These are phyloP conservation scores for Bursaphelenchus mucronatus DNA, from an alignment of 1,140 invertebrate genomes.

Conservation along the genomic window DNA sequence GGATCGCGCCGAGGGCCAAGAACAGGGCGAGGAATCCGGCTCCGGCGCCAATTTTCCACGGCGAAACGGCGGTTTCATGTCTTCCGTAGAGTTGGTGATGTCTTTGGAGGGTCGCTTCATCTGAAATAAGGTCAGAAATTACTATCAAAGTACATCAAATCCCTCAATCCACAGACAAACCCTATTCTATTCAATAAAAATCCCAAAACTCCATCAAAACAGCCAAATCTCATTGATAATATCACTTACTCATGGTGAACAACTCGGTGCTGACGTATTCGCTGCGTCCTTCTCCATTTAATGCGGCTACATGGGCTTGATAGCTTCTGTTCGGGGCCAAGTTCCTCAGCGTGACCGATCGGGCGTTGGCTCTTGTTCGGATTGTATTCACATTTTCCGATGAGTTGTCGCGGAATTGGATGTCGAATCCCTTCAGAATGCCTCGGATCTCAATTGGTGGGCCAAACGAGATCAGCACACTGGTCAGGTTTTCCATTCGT, in stretches of 20 bases:
- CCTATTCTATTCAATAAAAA: too few relatives aligned
- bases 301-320: conserved; percentile 32
- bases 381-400: conserved; percentile 36
- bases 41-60: too few relatives aligned
- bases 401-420: conserved; percentile 38
- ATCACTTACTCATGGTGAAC: conserved; percentile 42
- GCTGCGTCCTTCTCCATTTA: conserved; percentile 35
- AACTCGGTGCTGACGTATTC: conserved; percentile 33
- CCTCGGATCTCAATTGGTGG: conserved; percentile 46
- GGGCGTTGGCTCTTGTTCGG: conserved; percentile 43
- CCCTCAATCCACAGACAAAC: too few relatives aligned
- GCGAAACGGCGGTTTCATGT: neutral
- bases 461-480: conserved; percentile 36
- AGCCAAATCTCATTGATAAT: neutral
- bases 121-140: conserved; percentile 27
- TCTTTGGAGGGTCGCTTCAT: conserved; percentile 13
- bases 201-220: too few relatives aligned
- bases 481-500: conserved; percentile 43
- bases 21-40: too few relatives aligned
- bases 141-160: neutral
- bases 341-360: conserved; percentile 38
- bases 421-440: conserved; percentile 44
- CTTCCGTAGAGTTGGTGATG: conserved; percentile 22
- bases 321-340: conserved; percentile 35
- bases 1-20: too few relatives aligned